Evolutionary conservation across 2,888 invertebrate genomes (phyloP).

Genomic region (Lasioglossum oenotherae): DNA sequence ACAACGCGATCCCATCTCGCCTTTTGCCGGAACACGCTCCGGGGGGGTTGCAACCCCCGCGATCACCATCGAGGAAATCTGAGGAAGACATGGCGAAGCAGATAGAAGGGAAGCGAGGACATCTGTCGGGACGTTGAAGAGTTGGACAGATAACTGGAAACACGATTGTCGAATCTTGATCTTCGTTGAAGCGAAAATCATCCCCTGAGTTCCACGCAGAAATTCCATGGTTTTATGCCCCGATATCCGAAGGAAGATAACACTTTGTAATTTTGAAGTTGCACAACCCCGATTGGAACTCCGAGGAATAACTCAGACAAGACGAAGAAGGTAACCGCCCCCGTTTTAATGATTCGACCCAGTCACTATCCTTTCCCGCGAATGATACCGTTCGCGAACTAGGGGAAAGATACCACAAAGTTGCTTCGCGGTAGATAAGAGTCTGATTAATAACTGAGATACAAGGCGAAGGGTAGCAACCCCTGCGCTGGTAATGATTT

Average conservation of each 20-base stretch:
- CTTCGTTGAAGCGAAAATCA: not conserved
- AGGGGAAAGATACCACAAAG: conserved; percentile 5
- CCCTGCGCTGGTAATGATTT: not conserved
- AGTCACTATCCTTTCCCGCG: not conserved
- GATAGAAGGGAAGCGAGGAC: not conserved
- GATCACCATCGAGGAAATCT: not conserved
- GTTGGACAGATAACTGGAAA: not conserved
- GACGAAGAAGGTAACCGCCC: not conserved
- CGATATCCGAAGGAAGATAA: not conserved
- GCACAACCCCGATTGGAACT: not conserved
- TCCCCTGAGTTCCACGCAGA: not conserved
- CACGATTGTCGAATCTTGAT: not conserved
- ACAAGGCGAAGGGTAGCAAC: not conserved
- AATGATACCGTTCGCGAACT: not conserved
- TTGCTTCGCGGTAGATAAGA: conserved; percentile 5
- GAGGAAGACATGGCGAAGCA: not conserved
- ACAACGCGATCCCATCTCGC: not conserved
- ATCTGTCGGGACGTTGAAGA: not conserved
- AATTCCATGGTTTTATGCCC: not conserved
- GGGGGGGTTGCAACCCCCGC: not conserved
- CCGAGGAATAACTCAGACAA: not conserved
- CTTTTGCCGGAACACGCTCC: not conserved
- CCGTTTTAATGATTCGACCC: not conserved
- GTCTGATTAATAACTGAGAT: conserved; percentile 12
- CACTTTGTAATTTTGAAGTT: not conserved